Conservation (phyloP, 2,797 vertebrate species). For the Schizopygopsis malacanthus region DNA sequence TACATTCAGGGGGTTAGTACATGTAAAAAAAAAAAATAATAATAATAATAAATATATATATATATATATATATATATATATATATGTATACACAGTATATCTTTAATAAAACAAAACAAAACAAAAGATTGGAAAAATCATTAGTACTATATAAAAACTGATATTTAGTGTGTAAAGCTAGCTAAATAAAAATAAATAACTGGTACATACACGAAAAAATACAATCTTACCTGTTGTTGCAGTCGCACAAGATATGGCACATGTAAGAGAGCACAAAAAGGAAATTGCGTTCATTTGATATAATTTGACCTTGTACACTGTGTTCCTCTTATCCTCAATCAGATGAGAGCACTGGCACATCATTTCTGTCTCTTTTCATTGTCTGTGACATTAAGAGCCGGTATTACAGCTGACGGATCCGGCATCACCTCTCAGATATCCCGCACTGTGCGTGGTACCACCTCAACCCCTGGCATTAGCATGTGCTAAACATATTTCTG, state of each 20-base stretch:
- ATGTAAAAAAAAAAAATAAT: not conserved
- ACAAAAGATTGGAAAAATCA: not conserved
- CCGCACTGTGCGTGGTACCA: not conserved
- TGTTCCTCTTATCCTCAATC: conserved; percentile 14
- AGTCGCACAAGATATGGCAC: not conserved
- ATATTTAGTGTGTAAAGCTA: not conserved
- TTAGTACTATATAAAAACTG: not conserved
- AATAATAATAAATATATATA: too few relatives aligned
- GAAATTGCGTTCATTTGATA: not conserved
- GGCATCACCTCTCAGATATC: conserved; percentile 6
- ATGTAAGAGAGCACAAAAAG: conserved; percentile 34
- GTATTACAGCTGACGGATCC: conserved; percentile 12
- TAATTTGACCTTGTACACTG: conserved; percentile 1
- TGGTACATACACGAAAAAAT: not conserved
- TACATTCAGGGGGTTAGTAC: not conserved
- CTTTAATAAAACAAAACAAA: too few relatives aligned
- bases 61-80: too few relatives aligned
- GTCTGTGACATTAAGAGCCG: conserved; percentile 1
- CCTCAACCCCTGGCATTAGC: conserved; percentile 34
- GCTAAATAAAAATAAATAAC: not conserved
- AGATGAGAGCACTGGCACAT: not conserved
- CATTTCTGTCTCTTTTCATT: not conserved
- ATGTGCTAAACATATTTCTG: conserved; percentile 42
- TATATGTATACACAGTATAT: too few relatives aligned
- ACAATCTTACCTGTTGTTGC: conserved; percentile 22